A percentile compares a stretch with the other conserved stretches of the same genome.
Conservation (phyloP, 2,113 vertebrate genomes). For the Vanacampus margaritifer region DNA sequence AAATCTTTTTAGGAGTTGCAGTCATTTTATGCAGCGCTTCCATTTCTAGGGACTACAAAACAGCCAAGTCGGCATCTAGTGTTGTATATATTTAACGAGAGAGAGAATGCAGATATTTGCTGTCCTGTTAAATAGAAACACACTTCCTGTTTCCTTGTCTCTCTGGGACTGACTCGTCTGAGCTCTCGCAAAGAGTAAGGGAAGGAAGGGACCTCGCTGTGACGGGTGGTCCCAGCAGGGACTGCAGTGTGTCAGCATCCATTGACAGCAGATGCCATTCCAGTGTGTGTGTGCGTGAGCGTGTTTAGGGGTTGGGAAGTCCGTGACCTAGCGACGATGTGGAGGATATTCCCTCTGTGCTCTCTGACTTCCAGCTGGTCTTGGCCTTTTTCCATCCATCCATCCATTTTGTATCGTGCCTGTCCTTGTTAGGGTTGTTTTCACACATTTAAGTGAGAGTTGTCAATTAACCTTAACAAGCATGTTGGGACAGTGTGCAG, state of each 20-base stretch:
- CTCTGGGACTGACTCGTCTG: slow-evolving; percentile 25
- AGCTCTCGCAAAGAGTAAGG: slow-evolving; percentile 43
- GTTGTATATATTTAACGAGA: background rate
- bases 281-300: slow-evolving; percentile 24
- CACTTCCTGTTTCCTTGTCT: slow-evolving; percentile 48
- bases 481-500: no score
- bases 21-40: background rate
- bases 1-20: background rate
- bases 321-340: slow-evolving; percentile 23
- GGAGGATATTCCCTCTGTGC: slow-evolving; percentile 21
- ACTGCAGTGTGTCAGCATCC: slow-evolving; percentile 44
- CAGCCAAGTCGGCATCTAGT: background rate
- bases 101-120: slow-evolving; percentile 24
- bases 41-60: background rate
- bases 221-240: slow-evolving; percentile 43
- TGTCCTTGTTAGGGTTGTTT: background rate
- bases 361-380: background rate
- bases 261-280: slow-evolving; percentile 50
- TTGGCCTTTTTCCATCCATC: background rate
- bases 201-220: slow-evolving; percentile 51
- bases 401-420: background rate
- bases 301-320: slow-evolving; percentile 27
- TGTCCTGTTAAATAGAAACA: slow-evolving; percentile 31
- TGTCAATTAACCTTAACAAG: no score
- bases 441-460: no score